Evolutionary conservation across 2,888 invertebrate genomes (phyloP).

Genomic region (Cheilosia soror): DNA sequence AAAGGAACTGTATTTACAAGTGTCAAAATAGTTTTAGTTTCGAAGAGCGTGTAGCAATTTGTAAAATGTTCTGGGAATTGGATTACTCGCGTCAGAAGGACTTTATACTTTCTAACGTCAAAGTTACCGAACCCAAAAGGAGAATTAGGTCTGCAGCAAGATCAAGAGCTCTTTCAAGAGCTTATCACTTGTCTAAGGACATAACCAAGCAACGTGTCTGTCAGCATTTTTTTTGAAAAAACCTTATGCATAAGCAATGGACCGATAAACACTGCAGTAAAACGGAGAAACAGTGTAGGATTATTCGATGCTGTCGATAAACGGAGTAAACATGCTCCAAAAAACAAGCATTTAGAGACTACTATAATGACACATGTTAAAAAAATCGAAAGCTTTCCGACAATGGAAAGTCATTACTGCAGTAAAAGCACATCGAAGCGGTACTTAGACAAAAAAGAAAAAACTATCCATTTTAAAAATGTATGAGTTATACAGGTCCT

Average conservation of each 20-base stretch:
- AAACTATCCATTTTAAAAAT: too few species aligned
- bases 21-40: conserved; percentile 2
- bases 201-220: not conserved
- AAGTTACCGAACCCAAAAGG: too few species aligned
- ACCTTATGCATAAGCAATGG: not conserved
- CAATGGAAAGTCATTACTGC: not conserved
- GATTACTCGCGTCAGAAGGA: not conserved
- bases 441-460: too few species aligned
- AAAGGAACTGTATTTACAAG: not conserved
- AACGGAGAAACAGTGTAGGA: not conserved
- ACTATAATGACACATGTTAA: not conserved
- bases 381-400: not conserved
- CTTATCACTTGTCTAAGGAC: not conserved
- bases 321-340: not conserved
- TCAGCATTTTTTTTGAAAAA: not conserved
- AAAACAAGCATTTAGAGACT: not conserved
- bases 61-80: not conserved
- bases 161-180: not conserved
- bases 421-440: too few species aligned
- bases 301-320: not conserved
- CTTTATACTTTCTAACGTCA: not conserved
- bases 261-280: conserved; percentile 1
- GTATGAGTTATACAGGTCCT: too few species aligned
- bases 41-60: not conserved
- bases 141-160: not conserved